Evolutionary conservation across 2,113 vertebrate species (phyloP).

Genomic region (Osmerus mordax): DNA sequence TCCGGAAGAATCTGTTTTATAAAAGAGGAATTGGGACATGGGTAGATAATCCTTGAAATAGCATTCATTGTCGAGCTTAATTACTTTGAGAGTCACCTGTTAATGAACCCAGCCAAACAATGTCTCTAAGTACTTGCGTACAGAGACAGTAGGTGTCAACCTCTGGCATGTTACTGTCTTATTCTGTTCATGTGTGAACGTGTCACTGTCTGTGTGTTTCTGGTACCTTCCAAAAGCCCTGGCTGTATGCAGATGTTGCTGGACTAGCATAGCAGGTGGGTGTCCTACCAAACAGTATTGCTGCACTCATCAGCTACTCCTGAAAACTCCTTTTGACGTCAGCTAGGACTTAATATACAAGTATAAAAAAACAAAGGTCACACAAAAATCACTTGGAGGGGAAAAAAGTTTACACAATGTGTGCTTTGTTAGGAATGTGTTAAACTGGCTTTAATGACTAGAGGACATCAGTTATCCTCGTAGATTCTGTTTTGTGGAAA

Average conservation of each 20-base stretch:
- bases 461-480: no score
- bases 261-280: background rate
- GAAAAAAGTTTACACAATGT: background rate
- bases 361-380: background rate
- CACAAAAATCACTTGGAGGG: background rate
- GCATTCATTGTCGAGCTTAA: conserved; percentile 11
- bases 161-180: conserved; percentile 5
- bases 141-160: conserved; percentile 11
- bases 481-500: no score
- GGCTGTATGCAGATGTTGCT: conserved; percentile 21
- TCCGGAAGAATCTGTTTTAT: conserved; percentile 11
- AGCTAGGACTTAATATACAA: no score
- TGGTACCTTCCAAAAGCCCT: conserved; percentile 7
- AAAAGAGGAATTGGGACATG: conserved; percentile 1
- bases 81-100: conserved; percentile 15
- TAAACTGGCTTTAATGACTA: no score
- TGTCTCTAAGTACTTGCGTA: conserved; percentile 5
- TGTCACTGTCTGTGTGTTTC: conserved; percentile 10
- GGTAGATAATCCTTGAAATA: conserved; percentile 1
- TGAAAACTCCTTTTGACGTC: no score
- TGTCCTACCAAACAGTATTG: no score
- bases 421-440: no score
- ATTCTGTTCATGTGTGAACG: background rate
- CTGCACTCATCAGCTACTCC: no score
- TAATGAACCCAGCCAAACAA: conserved; percentile 14